A percentile compares a stretch with the other conserved stretches of the same genome.
These are phyloP conservation scores for Platyura marginata DNA, from an alignment of 1,140 invertebrate genomes.

Conservation along the genomic window DNA sequence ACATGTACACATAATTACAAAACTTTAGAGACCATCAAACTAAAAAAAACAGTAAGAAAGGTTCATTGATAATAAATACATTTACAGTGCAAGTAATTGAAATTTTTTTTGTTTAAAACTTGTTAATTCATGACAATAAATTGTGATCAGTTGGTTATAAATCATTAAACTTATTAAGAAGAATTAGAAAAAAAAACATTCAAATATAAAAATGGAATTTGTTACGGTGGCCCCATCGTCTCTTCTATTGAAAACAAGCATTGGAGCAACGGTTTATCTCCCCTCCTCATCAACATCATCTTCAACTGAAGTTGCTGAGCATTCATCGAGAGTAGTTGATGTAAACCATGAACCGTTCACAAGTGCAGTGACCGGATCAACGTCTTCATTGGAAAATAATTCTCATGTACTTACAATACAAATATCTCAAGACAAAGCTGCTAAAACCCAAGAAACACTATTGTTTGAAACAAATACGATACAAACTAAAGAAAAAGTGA, in stretches of 20 bases:
- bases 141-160: no score
- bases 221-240: neutral
- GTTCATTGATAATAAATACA: no score
- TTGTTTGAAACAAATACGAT: constrained; percentile 4
- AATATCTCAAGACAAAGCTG: constrained; percentile 7
- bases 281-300: neutral
- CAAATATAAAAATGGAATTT: neutral
- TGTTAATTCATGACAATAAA: no score
- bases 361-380: constrained; percentile 22
- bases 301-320: no score
- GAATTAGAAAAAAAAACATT: no score
- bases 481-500: constrained; percentile 12
- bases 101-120: no score
- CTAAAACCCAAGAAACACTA: neutral
- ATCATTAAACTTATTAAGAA: no score
- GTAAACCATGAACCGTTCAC: constrained; percentile 3
- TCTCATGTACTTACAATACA: constrained; percentile 18
- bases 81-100: no score
- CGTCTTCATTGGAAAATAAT: constrained; percentile 12
- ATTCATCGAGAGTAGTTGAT: neutral
- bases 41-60: no score
- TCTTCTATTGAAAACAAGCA: neutral
- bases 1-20: no score
- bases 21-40: no score
- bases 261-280: neutral